Evolutionary conservation across 2,888 invertebrate genomes (phyloP).

Genomic region (Acanthosoma haemorrhoidale): DNA sequence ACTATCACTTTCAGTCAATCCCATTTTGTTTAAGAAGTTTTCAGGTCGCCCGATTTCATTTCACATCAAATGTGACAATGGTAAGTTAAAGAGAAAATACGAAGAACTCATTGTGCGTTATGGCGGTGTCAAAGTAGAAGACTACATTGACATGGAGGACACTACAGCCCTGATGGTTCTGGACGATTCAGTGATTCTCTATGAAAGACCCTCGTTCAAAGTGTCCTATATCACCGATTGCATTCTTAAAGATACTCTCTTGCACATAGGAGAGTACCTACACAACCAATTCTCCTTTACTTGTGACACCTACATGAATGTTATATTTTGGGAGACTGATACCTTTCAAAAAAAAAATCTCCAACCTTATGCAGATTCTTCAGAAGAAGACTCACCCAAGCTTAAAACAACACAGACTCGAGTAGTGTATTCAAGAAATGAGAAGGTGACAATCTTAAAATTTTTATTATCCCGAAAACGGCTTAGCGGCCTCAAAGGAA

Average conservation of each 20-base stretch:
- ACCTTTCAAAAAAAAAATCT: background rate
- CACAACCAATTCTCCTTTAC: background rate
- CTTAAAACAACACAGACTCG: conserved; percentile 14
- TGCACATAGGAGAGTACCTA: conserved; percentile 12
- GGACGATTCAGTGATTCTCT: background rate
- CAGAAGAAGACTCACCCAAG: background rate
- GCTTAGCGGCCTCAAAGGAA: conserved; percentile 12
- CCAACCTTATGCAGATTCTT: background rate
- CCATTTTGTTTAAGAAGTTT: background rate
- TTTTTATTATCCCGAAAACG: background rate
- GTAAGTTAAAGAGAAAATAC: background rate
- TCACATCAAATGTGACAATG: background rate
- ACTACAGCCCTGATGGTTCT: background rate
- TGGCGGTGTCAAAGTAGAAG: background rate
- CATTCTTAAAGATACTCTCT: background rate
- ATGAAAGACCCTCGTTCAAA: conserved; percentile 3
- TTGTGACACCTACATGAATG: conserved; percentile 1
- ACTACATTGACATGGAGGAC: background rate
- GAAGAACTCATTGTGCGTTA: background rate
- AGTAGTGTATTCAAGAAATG: background rate
- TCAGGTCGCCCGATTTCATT: background rate
- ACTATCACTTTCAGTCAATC: background rate
- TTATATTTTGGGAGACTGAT: background rate
- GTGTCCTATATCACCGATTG: background rate
- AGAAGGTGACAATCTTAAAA: conserved; percentile 22